Percentiles rank a stretch among this genome's conserved stretches.
These are phyloP conservation scores for Yoshiicerus persimilis DNA, from an alignment of 1,140 invertebrate species.

Conservation along the genomic window DNA sequence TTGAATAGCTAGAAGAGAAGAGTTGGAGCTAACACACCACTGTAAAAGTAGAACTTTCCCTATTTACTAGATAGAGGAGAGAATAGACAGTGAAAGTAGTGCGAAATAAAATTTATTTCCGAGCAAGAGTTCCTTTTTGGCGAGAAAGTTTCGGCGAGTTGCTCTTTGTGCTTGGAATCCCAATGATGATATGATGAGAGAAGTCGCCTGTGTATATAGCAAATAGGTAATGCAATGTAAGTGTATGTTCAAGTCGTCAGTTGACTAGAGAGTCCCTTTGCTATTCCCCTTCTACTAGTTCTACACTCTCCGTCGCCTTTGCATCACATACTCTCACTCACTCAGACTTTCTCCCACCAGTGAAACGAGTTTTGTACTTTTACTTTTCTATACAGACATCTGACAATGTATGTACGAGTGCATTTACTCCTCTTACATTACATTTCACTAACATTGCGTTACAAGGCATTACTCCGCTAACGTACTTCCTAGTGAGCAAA, in stretches of 20 bases:
- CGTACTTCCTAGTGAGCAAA: not conserved
- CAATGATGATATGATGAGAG: constrained; percentile 22
- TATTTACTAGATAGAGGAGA: not conserved
- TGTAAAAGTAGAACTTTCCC: not conserved
- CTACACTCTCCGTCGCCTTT: not conserved
- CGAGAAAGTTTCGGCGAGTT: constrained; percentile 12
- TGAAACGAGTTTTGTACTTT: not conserved
- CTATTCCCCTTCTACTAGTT: not conserved
- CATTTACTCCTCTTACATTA: constrained; percentile 8
- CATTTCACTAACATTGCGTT: not conserved
- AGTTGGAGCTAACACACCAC: not conserved
- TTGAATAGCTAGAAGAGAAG: not conserved
- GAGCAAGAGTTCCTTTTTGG: constrained; percentile 10
- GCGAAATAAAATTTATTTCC: constrained; percentile 21
- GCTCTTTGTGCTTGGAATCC: constrained; percentile 18
- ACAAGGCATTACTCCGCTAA: not conserved
- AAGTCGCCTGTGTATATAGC: not conserved
- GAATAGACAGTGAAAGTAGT: constrained; percentile 22
- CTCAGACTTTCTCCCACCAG: not conserved
- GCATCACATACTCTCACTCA: not conserved
- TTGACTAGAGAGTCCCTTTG: not conserved
- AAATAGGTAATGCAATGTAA: not conserved
- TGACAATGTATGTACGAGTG: not conserved
- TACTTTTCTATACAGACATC: not conserved
- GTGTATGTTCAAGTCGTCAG: not conserved